Evolutionary conservation across 1,140 invertebrate genomes (phyloP).

Genomic region (Drosophila mayri): DNA sequence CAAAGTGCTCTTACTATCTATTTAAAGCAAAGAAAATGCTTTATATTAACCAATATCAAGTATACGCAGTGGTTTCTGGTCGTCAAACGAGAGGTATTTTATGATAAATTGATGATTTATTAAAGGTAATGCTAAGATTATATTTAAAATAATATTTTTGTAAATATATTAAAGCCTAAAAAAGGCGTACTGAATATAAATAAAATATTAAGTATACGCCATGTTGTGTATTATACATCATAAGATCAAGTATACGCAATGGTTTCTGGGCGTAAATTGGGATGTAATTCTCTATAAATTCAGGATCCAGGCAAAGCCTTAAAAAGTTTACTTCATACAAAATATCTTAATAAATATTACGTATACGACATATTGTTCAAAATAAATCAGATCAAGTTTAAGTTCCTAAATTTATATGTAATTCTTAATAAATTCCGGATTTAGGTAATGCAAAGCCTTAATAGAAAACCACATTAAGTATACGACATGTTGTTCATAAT

Average conservation of each 20-base stretch:
- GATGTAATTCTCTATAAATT: too few relatives aligned
- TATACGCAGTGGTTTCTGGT: not conserved
- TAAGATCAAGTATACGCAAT: slow-evolving; percentile 14
- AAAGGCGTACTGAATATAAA: too few relatives aligned
- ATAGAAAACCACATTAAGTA: too few relatives aligned
- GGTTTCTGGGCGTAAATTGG: too few relatives aligned
- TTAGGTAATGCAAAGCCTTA: not conserved
- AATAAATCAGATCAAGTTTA: too few relatives aligned
- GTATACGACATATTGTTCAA: not conserved
- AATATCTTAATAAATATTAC: not conserved
- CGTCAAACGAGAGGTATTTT: not conserved
- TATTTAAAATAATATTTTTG: not conserved
- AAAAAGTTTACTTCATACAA: too few relatives aligned
- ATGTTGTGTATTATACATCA: not conserved
- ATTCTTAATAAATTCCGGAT: too few relatives aligned
- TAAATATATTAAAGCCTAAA: not conserved
- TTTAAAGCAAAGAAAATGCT: not conserved
- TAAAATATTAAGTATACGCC: slow-evolving; percentile 1
- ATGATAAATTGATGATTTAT: not conserved
- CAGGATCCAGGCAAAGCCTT: not conserved
- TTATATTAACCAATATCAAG: not conserved
- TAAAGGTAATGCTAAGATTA: not conserved
- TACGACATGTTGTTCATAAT: not conserved
- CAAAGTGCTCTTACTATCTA: rapidly evolving
- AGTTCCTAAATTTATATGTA: too few relatives aligned